Conservation (phyloP, 2,113 vertebrate species). For the Bothrops jararaca region DNA sequence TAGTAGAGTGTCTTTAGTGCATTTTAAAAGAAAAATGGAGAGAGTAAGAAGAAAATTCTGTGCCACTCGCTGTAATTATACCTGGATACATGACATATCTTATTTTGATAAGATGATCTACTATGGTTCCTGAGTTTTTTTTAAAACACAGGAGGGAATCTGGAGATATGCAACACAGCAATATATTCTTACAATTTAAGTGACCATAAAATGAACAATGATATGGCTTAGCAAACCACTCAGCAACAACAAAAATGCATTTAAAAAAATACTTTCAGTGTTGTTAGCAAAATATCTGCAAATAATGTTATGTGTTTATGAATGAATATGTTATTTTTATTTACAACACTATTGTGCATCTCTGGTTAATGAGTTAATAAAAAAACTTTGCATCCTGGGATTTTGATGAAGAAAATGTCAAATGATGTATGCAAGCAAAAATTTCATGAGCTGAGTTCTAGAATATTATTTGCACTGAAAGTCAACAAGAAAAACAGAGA, state of each 20-base stretch:
- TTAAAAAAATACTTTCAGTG: background rate
- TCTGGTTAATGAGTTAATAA: conserved; percentile 14
- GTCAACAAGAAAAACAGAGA: background rate
- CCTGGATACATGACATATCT: background rate
- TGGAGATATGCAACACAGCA: background rate
- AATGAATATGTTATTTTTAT: background rate
- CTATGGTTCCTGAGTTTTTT: background rate
- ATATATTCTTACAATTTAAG: conserved; percentile 1
- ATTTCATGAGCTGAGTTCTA: background rate
- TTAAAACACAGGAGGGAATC: background rate
- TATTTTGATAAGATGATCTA: background rate
- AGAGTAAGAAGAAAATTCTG: background rate
- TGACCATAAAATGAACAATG: background rate
- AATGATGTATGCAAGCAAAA: background rate
- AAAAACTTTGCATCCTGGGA: background rate
- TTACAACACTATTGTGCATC: background rate
- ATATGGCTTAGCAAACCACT: background rate
- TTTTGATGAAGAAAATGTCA: conserved; percentile 20
- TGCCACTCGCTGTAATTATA: background rate
- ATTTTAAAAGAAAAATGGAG: background rate
- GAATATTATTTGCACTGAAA: background rate
- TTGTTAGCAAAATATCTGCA: background rate
- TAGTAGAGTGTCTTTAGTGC: background rate
- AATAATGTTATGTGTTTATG: background rate
- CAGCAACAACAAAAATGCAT: background rate